A percentile compares a stretch with the other conserved stretches of the same genome.
Conservation (phyloP, 2,797 vertebrate genomes). For the Macrochelys suwanniensis region DNA sequence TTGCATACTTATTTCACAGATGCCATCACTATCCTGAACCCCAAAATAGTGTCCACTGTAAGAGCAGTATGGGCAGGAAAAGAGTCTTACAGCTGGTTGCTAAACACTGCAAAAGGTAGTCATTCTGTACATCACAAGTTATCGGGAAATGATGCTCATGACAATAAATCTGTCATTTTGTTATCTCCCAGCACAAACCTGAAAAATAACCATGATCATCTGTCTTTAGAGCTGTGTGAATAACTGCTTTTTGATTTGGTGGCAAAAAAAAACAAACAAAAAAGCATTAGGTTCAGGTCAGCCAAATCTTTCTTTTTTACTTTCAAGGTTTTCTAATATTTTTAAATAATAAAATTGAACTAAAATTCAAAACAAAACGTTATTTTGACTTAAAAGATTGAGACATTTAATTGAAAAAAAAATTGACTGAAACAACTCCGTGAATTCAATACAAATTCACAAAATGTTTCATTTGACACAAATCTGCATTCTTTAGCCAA, state of each 20-base stretch:
- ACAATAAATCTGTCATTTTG: background rate
- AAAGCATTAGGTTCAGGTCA: too few relatives aligned
- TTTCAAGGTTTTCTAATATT: too few relatives aligned
- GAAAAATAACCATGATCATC: too few relatives aligned
- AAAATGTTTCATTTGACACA: too few relatives aligned
- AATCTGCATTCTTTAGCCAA: too few relatives aligned
- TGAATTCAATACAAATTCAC: background rate
- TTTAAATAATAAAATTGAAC: too few relatives aligned
- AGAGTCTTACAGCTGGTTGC: background rate
- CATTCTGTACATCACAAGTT: background rate
- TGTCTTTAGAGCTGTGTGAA: too few relatives aligned
- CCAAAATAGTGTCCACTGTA: background rate
- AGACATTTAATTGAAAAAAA: background rate
- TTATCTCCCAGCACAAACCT: background rate
- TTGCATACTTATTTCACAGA: conserved; percentile 29
- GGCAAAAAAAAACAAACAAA: too few relatives aligned
- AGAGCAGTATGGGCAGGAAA: background rate
- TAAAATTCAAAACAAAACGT: background rate
- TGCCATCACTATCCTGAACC: background rate
- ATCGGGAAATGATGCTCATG: background rate
- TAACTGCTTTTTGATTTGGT: too few relatives aligned
- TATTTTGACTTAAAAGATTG: background rate
- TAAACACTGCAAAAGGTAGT: background rate
- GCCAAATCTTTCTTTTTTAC: too few relatives aligned
- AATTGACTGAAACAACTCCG: background rate